A percentile compares a stretch with the other conserved stretches of the same genome.
These are phyloP conservation scores for Eumaeus atala DNA, from an alignment of 1,140 invertebrate species.

Conservation along the genomic window DNA sequence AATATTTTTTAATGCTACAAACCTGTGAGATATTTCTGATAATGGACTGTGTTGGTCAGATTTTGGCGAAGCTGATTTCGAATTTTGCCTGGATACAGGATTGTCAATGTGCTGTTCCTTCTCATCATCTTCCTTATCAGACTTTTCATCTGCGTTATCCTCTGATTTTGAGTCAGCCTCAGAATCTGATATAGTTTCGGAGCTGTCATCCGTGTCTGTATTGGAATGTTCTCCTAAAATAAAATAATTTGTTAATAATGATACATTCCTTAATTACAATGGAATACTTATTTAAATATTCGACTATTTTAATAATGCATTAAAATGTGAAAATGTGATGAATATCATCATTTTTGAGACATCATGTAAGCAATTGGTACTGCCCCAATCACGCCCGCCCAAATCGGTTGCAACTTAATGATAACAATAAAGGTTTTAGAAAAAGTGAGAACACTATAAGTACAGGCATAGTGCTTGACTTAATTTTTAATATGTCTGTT, in stretches of 20 bases:
- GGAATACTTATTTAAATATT: too few species aligned
- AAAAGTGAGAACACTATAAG: too few species aligned
- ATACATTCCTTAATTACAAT: too few species aligned
- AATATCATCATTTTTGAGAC: too few species aligned
- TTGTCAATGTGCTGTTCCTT: conserved; percentile 46
- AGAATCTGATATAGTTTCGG: conserved; percentile 73
- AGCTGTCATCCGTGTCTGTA: conserved; percentile 67
- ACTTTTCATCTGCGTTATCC: conserved; percentile 65
- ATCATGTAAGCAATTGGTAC: too few species aligned
- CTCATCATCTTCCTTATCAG: conserved; percentile 51
- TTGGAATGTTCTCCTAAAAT: conserved; percentile 60
- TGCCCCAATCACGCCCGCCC: too few species aligned
- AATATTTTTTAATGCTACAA: background rate
- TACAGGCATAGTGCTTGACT: too few species aligned
- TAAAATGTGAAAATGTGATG: too few species aligned
- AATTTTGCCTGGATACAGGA: conserved; percentile 53
- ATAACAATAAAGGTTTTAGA: too few species aligned
- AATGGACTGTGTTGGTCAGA: conserved; percentile 44
- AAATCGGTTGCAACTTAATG: too few species aligned
- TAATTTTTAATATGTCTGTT: too few species aligned
- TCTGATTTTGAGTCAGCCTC: conserved; percentile 68
- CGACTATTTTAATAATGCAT: too few species aligned
- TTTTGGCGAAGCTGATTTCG: conserved; percentile 51
- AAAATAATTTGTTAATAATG: conserved; percentile 1
- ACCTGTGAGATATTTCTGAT: conserved; percentile 55